phyloP scores from a whole-genome alignment of 2,888 invertebrate genomes.

The Leptopterna dolabrata region DNA sequence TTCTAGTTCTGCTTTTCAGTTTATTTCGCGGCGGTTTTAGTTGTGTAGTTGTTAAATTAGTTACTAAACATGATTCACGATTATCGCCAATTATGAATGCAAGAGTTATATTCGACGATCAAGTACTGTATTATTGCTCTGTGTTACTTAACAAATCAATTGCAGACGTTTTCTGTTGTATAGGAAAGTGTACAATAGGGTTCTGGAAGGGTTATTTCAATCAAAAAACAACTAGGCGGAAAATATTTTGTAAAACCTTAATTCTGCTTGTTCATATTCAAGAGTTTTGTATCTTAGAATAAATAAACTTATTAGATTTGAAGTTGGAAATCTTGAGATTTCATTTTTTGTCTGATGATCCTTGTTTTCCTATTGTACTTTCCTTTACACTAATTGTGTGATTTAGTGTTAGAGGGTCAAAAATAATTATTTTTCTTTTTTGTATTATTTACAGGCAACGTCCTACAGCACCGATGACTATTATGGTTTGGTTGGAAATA shows the following conservation, averaged over 20 bases:
- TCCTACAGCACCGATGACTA: conserved; percentile 25
- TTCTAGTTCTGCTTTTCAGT: conserved; percentile 7
- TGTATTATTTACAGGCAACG: conserved; percentile 67
- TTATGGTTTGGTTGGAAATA: conserved; percentile 66
- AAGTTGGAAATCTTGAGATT: conserved; percentile 10
- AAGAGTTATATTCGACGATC: background rate
- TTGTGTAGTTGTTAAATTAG: conserved; percentile 5
- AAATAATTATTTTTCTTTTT: conserved; percentile 55
- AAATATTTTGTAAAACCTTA: conserved; percentile 60
- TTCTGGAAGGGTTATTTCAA: conserved; percentile 85
- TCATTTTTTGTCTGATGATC: background rate
- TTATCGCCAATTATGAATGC: background rate
- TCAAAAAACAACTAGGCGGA: conserved; percentile 79
- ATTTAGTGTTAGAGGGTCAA: background rate
- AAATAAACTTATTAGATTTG: conserved; percentile 52
- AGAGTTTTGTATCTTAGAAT: conserved; percentile 59
- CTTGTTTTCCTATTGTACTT: conserved; percentile 17
- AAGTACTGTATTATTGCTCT: background rate
- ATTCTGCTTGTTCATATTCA: conserved; percentile 54
- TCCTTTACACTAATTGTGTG: background rate
- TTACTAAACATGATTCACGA: background rate
- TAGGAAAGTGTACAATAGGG: conserved; percentile 81
- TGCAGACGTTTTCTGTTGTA: conserved; percentile 67
- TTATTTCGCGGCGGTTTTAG: background rate
- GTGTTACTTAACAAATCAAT: background rate